Base-by-base conservation (phyloP, 2,113 vertebrate species). In the Laticauda colubrina region DNA sequence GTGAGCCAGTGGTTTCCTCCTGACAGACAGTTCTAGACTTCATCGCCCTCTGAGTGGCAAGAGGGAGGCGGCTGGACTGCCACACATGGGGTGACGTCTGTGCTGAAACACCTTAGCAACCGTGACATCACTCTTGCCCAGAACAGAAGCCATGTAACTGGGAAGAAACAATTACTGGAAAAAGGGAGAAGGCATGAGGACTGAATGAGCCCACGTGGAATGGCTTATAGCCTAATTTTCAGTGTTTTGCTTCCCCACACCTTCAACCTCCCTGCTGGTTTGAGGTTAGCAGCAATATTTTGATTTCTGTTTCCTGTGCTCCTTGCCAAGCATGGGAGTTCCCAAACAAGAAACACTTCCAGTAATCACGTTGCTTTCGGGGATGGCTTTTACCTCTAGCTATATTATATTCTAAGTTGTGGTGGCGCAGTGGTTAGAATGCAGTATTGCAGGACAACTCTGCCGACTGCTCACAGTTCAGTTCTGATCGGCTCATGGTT, bases 91-190 rank as follows among this genome's bases (percentile, higher is more conserved):
- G 24, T 86, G 92, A 61, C 29, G 43, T 21, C 89, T 54, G 14
- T 87, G 75, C n/a, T 34, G 20, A 15, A 85, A 29, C 29, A 51
- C 88, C n/a, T 43, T 64, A 14, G 23, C 75, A 21, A 51, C 45
- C 1, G n/a, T 86, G 55, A 57, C 88, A 90, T 64, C 88, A 24
- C 56, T 51, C 55, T n/a, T 88, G 87, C 81, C 75, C 57, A 43
- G 75, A 53, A 90, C 92, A 93, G 75, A 51, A 93, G 48, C 90
- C 89, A 87, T 45, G 29, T 93, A 29, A 61, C 75, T 21, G 51
- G 26, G 15, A 93, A 93, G 69, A 34, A 59, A 59, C 88, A 59
- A 23, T 39, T 53, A 87, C n/a, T 45, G 51, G n/a, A 92, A 53
- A 34, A 18, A 64, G 6, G 24, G 57, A 56, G 24, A 54, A 45